Evolutionary conservation across 1,140 invertebrate genomes (phyloP).

Genomic region (Onthophagus taurus): DNA sequence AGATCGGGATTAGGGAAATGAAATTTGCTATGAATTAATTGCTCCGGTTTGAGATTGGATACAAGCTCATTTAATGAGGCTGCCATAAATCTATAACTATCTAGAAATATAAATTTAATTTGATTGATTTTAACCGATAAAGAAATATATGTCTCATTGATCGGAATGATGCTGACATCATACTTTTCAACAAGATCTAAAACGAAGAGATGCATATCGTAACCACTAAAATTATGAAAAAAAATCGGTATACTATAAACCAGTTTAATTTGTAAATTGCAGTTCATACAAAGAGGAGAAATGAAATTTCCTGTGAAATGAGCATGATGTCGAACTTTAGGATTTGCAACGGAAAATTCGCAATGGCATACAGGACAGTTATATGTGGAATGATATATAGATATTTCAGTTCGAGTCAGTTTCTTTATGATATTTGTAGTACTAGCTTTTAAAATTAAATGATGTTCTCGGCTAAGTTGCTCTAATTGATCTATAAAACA

Average conservation of each 20-base stretch:
- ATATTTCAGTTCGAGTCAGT: no score
- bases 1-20: slow-evolving; percentile 1
- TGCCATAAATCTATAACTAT: slow-evolving; percentile 25
- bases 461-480: no score
- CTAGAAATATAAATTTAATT: slow-evolving; percentile 25
- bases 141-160: slow-evolving; percentile 26
- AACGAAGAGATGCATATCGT: slow-evolving; percentile 1
- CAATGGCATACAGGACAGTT: slow-evolving; percentile 15
- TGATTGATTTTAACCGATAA: slow-evolving; percentile 9
- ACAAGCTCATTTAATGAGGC: slow-evolving; percentile 21
- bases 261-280: slow-evolving; percentile 15
- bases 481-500: no score
- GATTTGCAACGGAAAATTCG: slow-evolving; percentile 1
- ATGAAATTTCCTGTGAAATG: slow-evolving; percentile 17
- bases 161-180: slow-evolving; percentile 17
- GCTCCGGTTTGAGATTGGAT: slow-evolving; percentile 15
- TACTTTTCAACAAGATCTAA: slow-evolving; percentile 4
- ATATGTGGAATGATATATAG: no score
- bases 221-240: slow-evolving; percentile 12
- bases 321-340: slow-evolving; percentile 16
- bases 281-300: slow-evolving; percentile 13
- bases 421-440: no score
- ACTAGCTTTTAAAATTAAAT: no score
- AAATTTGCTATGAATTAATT: neutral
- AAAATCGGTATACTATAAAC: slow-evolving; percentile 14